Conservation (phyloP, 2,113 vertebrate genomes). For the Campylomormyrus tamandua region DNA sequence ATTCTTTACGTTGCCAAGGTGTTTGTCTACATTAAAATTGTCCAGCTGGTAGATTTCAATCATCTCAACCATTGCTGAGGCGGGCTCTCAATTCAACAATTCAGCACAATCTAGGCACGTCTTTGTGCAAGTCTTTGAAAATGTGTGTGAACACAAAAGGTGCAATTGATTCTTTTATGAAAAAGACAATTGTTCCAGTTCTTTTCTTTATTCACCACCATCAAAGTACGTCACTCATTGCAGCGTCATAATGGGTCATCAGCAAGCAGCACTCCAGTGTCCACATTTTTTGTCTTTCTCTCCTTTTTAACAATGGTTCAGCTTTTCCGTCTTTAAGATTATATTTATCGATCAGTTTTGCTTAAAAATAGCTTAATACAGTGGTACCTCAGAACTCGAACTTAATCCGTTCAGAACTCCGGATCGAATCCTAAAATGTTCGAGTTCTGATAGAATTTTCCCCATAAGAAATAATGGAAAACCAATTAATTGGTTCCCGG, state of each 20-base stretch:
- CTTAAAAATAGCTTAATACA: not conserved
- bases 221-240: not conserved
- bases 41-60: not conserved
- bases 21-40: constrained; percentile 2
- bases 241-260: not conserved
- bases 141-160: not conserved
- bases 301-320: not conserved
- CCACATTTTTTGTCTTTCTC: not conserved
- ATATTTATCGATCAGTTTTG: not conserved
- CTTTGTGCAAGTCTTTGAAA: not conserved
- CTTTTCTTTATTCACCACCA: not conserved
- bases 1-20: not conserved
- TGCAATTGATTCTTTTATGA: not conserved
- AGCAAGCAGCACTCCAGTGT: not conserved
- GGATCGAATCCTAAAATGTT: too few species aligned
- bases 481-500: too few species aligned
- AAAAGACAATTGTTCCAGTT: not conserved
- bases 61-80: not conserved
- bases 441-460: too few species aligned
- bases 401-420: too few species aligned
- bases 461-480: too few species aligned
- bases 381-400: too few species aligned
- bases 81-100: not conserved
- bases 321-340: not conserved
- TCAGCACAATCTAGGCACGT: not conserved